Percentiles rank a stretch among this genome's conserved stretches.
These are phyloP conservation scores for Hylyphantes graminicola DNA, from an alignment of 1,140 invertebrate species.

Conservation along the genomic window DNA sequence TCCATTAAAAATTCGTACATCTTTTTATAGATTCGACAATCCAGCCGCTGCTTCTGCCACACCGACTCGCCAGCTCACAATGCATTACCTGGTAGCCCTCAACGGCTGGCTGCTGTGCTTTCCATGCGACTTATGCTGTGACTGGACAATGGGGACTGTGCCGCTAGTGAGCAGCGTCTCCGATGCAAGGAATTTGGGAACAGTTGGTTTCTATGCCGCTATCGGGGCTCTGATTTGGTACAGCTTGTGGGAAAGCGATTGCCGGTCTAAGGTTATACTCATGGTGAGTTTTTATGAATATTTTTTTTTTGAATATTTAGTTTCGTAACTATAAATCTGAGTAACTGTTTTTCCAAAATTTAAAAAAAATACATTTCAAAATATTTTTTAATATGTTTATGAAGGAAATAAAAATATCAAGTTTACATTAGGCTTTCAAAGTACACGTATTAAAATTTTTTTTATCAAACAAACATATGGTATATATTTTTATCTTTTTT, in stretches of 20 bases:
- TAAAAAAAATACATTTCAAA: too few species aligned
- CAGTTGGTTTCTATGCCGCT: conserved; percentile 77
- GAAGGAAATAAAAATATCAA: too few species aligned
- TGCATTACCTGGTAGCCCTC: conserved; percentile 89
- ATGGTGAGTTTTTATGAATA: conserved; percentile 71
- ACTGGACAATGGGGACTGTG: conserved; percentile 98
- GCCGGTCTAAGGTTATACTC: conserved; percentile 62
- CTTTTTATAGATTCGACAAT: conserved; percentile 83
- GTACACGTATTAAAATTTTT: too few species aligned
- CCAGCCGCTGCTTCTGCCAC: conserved; percentile 83
- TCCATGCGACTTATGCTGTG: conserved; percentile 91
- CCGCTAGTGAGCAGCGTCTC: conserved; percentile 82
- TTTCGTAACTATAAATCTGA: too few species aligned
- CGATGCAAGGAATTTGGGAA: conserved; percentile 87
- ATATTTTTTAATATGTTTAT: too few species aligned
- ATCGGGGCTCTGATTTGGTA: conserved; percentile 66
- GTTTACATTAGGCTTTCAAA: too few species aligned
- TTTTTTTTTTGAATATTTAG: too few species aligned
- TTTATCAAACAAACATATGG: too few species aligned
- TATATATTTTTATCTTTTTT: too few species aligned
- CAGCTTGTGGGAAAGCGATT: conserved; percentile 36
- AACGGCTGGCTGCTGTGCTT: conserved; percentile 91
- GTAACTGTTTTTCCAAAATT: too few species aligned
- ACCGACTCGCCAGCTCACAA: conserved; percentile 87
- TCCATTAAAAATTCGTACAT: neutral